phyloP scores from a whole-genome alignment of 2,797 vertebrate genomes.

The Sebastes diaconus region DNA sequence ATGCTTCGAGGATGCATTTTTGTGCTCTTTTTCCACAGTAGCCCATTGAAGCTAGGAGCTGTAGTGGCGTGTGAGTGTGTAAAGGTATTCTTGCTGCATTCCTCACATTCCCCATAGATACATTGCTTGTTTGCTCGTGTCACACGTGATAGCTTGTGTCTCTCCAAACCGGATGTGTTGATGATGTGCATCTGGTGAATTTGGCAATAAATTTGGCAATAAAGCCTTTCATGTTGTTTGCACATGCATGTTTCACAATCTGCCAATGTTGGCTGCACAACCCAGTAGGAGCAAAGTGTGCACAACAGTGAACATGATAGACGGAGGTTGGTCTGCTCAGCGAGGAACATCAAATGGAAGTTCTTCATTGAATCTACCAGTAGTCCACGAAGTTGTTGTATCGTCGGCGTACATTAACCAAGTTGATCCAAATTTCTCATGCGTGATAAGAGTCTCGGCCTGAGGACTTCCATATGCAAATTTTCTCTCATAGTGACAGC shows the following conservation, averaged over 20 bases:
- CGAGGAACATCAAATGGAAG: background rate
- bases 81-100: background rate
- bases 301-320: slow-evolving; percentile 21
- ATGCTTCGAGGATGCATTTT: slow-evolving; percentile 12
- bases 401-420: too few relatives aligned
- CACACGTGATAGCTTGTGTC: slow-evolving; percentile 8
- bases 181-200: slow-evolving; percentile 25
- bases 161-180: slow-evolving; percentile 23
- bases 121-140: slow-evolving; percentile 18
- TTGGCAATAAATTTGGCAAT: slow-evolving; percentile 17
- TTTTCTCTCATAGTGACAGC: too few relatives aligned
- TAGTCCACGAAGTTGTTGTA: background rate
- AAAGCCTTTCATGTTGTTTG: slow-evolving; percentile 38
- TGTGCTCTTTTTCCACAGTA: slow-evolving; percentile 3
- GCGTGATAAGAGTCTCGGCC: too few relatives aligned
- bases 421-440: too few relatives aligned
- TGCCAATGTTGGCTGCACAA: slow-evolving; percentile 28
- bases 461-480: too few relatives aligned
- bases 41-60: slow-evolving; percentile 6
- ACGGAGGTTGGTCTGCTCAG: background rate
- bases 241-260: slow-evolving; percentile 33
- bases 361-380: background rate
- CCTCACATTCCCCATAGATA: slow-evolving; percentile 31
- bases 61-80: background rate
- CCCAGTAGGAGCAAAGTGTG: slow-evolving; percentile 16